A percentile compares a stretch with the other conserved stretches of the same genome.
These are phyloP conservation scores for Nicator chloris DNA, from an alignment of 2,113 vertebrate genomes.

Conservation along the genomic window DNA sequence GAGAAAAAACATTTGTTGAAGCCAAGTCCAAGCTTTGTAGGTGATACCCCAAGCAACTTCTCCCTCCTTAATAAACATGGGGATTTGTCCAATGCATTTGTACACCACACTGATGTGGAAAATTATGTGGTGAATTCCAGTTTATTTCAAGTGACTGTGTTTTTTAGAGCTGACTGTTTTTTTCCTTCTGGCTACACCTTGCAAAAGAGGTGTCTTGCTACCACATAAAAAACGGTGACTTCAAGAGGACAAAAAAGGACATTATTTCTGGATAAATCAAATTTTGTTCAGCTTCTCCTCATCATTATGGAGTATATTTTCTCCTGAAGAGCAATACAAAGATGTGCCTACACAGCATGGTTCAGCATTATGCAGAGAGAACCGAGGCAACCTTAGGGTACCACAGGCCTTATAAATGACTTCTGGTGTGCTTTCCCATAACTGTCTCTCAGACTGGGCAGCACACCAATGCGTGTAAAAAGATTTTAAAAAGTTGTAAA, in stretches of 20 bases:
- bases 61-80: background rate
- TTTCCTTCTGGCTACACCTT: background rate
- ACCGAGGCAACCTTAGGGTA: background rate
- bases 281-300: background rate
- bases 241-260: background rate
- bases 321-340: background rate
- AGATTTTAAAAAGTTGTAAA: background rate
- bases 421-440: background rate
- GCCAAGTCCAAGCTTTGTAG: background rate
- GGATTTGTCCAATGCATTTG: background rate
- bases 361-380: background rate
- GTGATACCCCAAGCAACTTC: background rate
- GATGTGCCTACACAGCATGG: background rate
- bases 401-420: background rate
- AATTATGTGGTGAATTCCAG: background rate
- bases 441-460: background rate
- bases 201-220: background rate
- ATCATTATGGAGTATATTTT: background rate
- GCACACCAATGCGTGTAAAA: background rate
- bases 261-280: background rate
- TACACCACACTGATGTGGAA: background rate
- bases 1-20: background rate
- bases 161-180: background rate
- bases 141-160: background rate
- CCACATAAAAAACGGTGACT: background rate